Conservation (phyloP, 2,797 vertebrate species). For the Petrocephalus sullivani region DNA sequence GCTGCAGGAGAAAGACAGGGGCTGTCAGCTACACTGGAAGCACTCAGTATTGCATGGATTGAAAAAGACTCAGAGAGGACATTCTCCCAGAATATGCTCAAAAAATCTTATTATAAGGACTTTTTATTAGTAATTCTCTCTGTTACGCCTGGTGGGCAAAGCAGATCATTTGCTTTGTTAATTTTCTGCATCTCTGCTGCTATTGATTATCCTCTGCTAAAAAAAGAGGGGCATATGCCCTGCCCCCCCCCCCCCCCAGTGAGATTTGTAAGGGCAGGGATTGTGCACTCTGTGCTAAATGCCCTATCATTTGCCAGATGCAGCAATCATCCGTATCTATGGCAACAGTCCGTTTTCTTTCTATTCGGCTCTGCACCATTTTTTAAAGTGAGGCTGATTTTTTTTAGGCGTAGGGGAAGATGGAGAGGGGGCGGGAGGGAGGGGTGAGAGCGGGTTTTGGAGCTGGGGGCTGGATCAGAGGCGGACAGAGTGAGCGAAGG, state of each 20-base stretch:
- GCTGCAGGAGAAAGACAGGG: slow-evolving; percentile 16
- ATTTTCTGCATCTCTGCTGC: slow-evolving; percentile 21
- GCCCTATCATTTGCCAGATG: slow-evolving; percentile 67
- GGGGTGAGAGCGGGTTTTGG: background rate
- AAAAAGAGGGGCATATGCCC: background rate
- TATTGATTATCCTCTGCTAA: slow-evolving; percentile 20
- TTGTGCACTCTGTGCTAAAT: slow-evolving; percentile 51
- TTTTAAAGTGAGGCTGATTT: slow-evolving; percentile 38
- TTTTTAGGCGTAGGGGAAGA: slow-evolving; percentile 13
- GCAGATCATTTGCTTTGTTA: slow-evolving; percentile 23
- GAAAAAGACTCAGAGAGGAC: background rate
- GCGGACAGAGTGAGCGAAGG: background rate
- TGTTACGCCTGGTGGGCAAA: background rate
- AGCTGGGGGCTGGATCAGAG: background rate
- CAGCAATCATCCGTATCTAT: slow-evolving; percentile 71
- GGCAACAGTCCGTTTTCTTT: slow-evolving; percentile 51
- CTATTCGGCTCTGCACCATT: slow-evolving; percentile 47
- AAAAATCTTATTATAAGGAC: slow-evolving; percentile 2
- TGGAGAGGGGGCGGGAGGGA: background rate
- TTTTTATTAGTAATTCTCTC: background rate
- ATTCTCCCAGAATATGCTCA: background rate
- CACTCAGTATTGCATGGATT: slow-evolving; percentile 26
- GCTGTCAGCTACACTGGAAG: slow-evolving; percentile 33
- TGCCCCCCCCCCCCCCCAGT: background rate
- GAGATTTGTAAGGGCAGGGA: slow-evolving; percentile 40